Evolutionary conservation across 2,797 vertebrate species (phyloP).

Genomic region (Pygocentrus nattereri): DNA sequence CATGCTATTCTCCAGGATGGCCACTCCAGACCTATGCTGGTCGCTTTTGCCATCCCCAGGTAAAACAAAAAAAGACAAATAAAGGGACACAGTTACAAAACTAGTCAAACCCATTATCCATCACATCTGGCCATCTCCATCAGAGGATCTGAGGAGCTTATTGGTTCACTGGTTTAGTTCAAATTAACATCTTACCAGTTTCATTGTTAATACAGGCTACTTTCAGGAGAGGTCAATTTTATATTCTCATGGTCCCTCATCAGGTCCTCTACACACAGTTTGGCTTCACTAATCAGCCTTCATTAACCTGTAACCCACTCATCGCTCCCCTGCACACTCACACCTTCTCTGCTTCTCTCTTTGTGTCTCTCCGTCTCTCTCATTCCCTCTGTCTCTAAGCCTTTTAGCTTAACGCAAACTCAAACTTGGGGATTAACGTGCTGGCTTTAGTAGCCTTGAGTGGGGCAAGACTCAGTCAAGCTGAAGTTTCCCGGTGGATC

Average conservation of each 20-base stretch:
- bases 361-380: conserved; percentile 14
- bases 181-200: neutral
- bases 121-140: conserved; percentile 43
- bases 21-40: conserved; percentile 43
- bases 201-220: conserved; percentile 3
- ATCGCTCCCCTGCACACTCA: conserved; percentile 53
- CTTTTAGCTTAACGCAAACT: conserved; percentile 29
- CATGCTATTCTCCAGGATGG: conserved; percentile 44
- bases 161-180: conserved; percentile 12
- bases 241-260: conserved; percentile 37
- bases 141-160: conserved; percentile 54
- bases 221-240: conserved; percentile 17
- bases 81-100: conserved; percentile 17
- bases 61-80: neutral
- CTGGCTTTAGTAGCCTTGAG: conserved; percentile 33
- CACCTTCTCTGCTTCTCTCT: neutral
- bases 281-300: conserved; percentile 64
- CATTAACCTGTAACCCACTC: conserved; percentile 69
- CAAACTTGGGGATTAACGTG: conserved; percentile 27
- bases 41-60: conserved; percentile 38
- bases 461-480: conserved; percentile 3
- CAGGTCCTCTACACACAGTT: conserved; percentile 48
- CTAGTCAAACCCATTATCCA: conserved; percentile 33
- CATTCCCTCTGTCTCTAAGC: conserved; percentile 19
- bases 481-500: conserved; percentile 20